Conservation (phyloP, 2,113 vertebrate genomes). For the Prunella fulvescens region DNA sequence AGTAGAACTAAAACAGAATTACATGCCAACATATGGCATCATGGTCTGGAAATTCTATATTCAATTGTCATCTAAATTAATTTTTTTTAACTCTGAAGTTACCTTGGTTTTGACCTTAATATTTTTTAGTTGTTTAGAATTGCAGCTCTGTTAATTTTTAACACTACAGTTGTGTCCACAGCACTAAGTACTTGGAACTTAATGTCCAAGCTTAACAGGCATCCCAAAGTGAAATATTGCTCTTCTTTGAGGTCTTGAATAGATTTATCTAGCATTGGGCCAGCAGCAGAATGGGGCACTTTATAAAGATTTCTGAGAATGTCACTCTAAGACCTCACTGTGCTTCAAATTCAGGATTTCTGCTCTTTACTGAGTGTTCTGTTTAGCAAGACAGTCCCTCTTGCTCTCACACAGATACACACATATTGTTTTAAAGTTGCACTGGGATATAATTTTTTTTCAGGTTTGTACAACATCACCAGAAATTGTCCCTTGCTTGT, state of each 20-base stretch:
- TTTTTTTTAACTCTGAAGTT: background rate
- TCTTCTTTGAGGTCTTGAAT: background rate
- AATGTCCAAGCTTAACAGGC: accelerated
- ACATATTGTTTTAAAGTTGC: background rate
- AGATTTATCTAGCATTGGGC: background rate
- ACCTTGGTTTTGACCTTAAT: background rate
- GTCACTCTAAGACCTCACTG: background rate
- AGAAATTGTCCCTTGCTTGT: background rate
- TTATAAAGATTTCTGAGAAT: background rate
- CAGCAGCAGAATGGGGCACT: background rate
- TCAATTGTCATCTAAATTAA: background rate
- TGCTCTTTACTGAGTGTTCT: background rate
- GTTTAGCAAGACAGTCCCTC: background rate
- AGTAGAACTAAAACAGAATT: background rate
- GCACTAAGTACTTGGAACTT: background rate
- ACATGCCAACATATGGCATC: background rate
- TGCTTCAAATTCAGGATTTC: background rate
- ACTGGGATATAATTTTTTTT: background rate
- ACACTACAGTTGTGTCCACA: background rate
- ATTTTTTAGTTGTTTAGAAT: background rate
- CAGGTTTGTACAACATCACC: background rate
- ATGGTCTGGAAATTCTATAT: background rate
- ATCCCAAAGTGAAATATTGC: background rate
- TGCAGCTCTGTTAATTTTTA: background rate
- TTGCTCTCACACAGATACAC: background rate